These are phyloP conservation scores for Hestina assimilis DNA, from an alignment of 1,140 invertebrate genomes.

Conservation along the genomic window DNA sequence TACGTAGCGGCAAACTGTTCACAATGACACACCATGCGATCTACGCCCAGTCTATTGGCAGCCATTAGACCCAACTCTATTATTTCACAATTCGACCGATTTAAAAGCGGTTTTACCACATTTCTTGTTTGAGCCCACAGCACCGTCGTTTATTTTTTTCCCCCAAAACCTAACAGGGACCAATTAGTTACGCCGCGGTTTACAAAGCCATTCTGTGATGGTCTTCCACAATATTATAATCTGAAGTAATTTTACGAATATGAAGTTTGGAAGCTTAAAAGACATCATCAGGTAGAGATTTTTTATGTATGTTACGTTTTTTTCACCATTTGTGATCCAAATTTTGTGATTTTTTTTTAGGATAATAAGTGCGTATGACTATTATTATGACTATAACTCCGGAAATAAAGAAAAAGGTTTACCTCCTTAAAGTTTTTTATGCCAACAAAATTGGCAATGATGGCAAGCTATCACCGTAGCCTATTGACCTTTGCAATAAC, in stretches of 20 bases:
- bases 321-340: no score
- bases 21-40: conserved; percentile 3
- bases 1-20: neutral
- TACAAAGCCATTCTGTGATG: neutral
- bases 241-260: conserved; percentile 12
- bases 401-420: no score
- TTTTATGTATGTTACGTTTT: no score
- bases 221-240: conserved; percentile 23
- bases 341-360: no score
- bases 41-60: conserved; percentile 18
- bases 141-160: conserved; percentile 50
- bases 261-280: no score
- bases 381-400: no score
- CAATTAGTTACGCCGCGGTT: conserved; percentile 59
- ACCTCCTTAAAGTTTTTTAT: no score
- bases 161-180: conserved; percentile 48
- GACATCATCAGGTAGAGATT: no score
- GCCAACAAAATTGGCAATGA: no score
- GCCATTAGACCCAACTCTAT: conserved; percentile 36
- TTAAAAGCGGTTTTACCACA: conserved; percentile 50
- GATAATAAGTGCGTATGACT: no score
- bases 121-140: conserved; percentile 42
- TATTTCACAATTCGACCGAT: conserved; percentile 44
- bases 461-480: no score
- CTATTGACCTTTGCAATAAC: no score